These are phyloP conservation scores for Dryadula phaetusa DNA, from an alignment of 2,888 invertebrate species.

Conservation along the genomic window DNA sequence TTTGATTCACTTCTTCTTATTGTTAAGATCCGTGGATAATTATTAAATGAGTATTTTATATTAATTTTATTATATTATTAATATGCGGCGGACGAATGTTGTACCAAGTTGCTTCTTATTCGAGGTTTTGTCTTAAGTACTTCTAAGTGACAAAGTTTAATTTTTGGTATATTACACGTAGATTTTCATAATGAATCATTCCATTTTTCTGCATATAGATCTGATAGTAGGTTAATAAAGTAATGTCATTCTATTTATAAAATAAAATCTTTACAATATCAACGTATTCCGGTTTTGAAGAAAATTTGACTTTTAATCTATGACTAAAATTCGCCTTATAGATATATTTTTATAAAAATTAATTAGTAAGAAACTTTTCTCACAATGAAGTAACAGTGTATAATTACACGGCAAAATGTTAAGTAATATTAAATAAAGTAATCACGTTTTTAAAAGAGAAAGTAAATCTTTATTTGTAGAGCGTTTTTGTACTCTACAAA, in stretches of 20 bases:
- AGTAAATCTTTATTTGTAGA: constrained; percentile 32
- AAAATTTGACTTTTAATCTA: too few relatives aligned
- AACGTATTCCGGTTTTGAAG: too few relatives aligned
- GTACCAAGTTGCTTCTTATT: neutral
- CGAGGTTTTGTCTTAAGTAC: neutral
- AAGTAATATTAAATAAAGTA: constrained; percentile 14
- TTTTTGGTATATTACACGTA: neutral
- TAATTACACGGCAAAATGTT: constrained; percentile 6
- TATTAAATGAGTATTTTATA: constrained; percentile 38
- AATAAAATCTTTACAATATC: too few relatives aligned
- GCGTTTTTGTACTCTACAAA: constrained; percentile 30
- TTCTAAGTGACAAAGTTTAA: too few relatives aligned
- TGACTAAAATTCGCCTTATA: neutral
- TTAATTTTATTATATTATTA: constrained; percentile 36
- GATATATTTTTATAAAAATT: neutral
- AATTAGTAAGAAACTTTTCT: neutral
- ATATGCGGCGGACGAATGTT: constrained; percentile 20
- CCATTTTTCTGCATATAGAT: too few relatives aligned
- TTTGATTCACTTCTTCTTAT: constrained; percentile 53
- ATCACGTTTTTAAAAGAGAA: constrained; percentile 23
- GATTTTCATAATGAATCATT: neutral
- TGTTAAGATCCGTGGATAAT: constrained; percentile 44
- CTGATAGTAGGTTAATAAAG: too few relatives aligned
- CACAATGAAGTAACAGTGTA: neutral
- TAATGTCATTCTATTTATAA: too few relatives aligned